Conservation (phyloP, 2,113 vertebrate genomes). For the Galemys pyrenaicus region DNA sequence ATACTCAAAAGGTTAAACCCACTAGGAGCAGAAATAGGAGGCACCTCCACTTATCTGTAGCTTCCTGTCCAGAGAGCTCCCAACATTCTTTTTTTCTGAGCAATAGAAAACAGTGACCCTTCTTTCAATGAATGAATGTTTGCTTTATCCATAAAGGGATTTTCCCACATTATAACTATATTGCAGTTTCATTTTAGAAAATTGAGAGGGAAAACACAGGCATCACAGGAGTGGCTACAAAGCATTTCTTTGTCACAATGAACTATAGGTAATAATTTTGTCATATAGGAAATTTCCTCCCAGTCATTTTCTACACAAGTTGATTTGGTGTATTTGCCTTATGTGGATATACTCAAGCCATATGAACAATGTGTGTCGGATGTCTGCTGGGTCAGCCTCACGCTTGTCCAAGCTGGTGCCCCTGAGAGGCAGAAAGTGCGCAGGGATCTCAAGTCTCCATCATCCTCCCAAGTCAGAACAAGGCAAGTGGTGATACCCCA, state of each 20-base stretch:
- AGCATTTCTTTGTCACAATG: not conserved
- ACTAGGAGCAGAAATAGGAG: not conserved
- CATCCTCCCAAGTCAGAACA: not conserved
- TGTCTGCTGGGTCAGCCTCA: not conserved
- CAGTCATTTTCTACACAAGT: not conserved
- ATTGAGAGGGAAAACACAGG: not conserved
- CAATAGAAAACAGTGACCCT: not conserved
- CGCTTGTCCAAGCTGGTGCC: not conserved
- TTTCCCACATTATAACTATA: not conserved
- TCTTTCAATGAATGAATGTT: conserved; percentile 8
- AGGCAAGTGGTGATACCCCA: not conserved
- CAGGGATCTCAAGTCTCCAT: not conserved
- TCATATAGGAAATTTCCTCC: not conserved
- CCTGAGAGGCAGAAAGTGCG: not conserved
- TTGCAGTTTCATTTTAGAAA: not conserved
- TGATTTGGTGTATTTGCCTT: not conserved
- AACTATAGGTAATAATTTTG: not conserved
- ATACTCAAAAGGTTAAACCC: not conserved
- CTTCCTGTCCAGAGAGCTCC: no score
- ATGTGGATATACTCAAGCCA: not conserved
- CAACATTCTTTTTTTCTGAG: not conserved
- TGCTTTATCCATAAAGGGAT: not conserved
- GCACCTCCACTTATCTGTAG: not conserved
- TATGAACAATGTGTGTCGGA: not conserved
- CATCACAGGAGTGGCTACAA: not conserved